Evolutionary conservation across 2,113 vertebrate genomes (phyloP), one percentile per base, ranked within the genome.

Genomic region (Pleuronectes platessa): DNA sequence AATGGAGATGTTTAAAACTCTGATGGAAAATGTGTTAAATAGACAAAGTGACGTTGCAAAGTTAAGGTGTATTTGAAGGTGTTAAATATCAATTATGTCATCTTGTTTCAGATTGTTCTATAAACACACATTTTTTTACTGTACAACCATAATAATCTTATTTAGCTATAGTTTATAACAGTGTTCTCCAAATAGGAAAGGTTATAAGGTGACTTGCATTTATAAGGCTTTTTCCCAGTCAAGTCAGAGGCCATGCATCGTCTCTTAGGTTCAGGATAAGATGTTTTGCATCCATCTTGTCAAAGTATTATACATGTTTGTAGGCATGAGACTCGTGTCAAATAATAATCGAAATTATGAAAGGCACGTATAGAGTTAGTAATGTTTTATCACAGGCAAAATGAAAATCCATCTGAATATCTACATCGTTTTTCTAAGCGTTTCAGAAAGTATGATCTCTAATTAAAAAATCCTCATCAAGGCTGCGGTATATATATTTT

Each of bases 1-100:
- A 61, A 69, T 78, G 86, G 68, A 64, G 12, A 83, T 86, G 79
- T 91, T 88, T 90, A 88, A 88, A 78, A 88, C 76, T 65, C 74
- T 83, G 68, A 68, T 76, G 64, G 64, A 64, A 35, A 60, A 74
- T 42, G 78, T 86, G 6, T 42, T 71, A 81, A 85, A 90, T 82
- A 65, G 18, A 23, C 4, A 54, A 76, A 49, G 17, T 53, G 62
- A 13, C 7, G 21, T 61, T 74, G 60, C n/a, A 61, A 51, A 24
- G 60, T 65, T 27, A 3, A 15, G 14, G 23, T 13, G 11, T 45
- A 14, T 45, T 45, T 18, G 13, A 18, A 17, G 45, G 45, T 15
- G 13, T 49, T 18, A 17, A 49, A 18, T 61, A 1, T 61, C 4
- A 2, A 1, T 59, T 13, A 65, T n/a, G 3, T 53, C 20, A 13